Base-by-base conservation (phyloP, 2,888 invertebrate species). In the Drosophila ezoana region DNA sequence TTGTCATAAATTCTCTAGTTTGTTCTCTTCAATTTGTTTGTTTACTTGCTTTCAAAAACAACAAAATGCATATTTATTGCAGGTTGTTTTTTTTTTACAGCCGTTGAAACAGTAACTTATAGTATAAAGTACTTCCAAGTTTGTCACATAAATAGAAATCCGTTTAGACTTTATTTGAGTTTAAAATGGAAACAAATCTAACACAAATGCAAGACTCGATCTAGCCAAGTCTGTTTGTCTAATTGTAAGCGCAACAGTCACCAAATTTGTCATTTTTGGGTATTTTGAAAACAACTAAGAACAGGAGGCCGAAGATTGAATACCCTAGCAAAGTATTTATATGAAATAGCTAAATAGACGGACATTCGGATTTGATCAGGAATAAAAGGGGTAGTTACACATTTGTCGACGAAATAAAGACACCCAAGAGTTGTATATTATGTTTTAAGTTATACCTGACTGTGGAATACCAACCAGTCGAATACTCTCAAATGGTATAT, bases 1-100 rank as follows among this genome's bases (percentile, higher is more conserved):
- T 52, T 62, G 23, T 52, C 33, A 45, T 69, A 28, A 45, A 33
- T 58, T 45, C 13, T 38, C 23, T 56, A 37, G 40, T 37, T 11
- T 11, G 32, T 28, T 44, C 43, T 53, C 38, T 52, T 56, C 43
- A 37, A 40, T 32, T 47, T 40, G 23, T 53, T 40, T 58, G 43
- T 52, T 43, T 2, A 58, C 23, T 23, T 43, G 58, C 58, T 59
- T 65, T 13, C 47, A 49, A 58, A 51, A 45, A 43, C 41, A 74
- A 68, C 35, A 52, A 52, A 40, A 37, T 44, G 40, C n/a, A 40
- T 18, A 56, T 49, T 48, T 41, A 40, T 35, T 38, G 43, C 48
- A 53, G 11, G 16, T 47, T 58, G 35, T 33, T 37, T 48, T 28
- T n/a, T 14, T 38, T 20, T 20, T 20, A 20, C 20, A 20, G 20